Percentiles rank a stretch among this genome's conserved stretches.
Evolutionary conservation across 2,113 vertebrate species (phyloP).

Genomic region (Dipodomys ordii): DNA sequence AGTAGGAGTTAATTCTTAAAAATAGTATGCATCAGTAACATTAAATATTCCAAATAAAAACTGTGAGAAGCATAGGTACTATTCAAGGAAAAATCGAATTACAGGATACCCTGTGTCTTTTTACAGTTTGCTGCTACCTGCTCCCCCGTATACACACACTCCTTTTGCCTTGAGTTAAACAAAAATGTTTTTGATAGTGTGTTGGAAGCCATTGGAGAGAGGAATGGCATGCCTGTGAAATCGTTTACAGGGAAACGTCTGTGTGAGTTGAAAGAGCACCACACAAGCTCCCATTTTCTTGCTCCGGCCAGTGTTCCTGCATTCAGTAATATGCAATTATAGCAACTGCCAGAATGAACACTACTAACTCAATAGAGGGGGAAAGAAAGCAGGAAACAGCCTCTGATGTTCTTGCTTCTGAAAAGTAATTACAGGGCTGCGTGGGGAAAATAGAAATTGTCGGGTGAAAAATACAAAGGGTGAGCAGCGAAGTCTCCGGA

Average conservation of each 20-base stretch:
- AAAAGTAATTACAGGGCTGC: slow-evolving; percentile 70
- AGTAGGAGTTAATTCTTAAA: slow-evolving; percentile 25
- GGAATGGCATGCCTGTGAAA: background rate
- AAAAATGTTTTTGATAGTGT: slow-evolving; percentile 55
- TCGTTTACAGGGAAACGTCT: slow-evolving; percentile 56
- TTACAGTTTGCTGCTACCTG: slow-evolving; percentile 23
- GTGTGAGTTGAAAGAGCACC: slow-evolving; percentile 37
- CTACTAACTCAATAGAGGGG: slow-evolving; percentile 66
- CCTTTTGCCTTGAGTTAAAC: slow-evolving; percentile 62
- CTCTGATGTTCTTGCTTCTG: slow-evolving; percentile 37
- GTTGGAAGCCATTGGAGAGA: slow-evolving; percentile 10
- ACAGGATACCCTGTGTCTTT: slow-evolving; percentile 16
- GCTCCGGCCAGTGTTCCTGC: slow-evolving; percentile 57
- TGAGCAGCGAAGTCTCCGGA: background rate
- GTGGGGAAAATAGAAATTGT: slow-evolving; percentile 58
- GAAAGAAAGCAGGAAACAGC: slow-evolving; percentile 20
- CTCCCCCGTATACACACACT: background rate
- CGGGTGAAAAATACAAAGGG: slow-evolving; percentile 41
- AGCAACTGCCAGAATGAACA: slow-evolving; percentile 73
- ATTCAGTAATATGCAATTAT: slow-evolving; percentile 77
- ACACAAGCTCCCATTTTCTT: slow-evolving; percentile 46
- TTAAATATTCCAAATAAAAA: slow-evolving; percentile 24
- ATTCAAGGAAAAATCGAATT: slow-evolving; percentile 61
- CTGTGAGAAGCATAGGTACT: background rate
- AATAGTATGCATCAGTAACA: background rate